Evolutionary conservation across 2,888 invertebrate genomes (phyloP), one percentile per base, ranked within the genome.

Genomic region (Diadromus collaris): DNA sequence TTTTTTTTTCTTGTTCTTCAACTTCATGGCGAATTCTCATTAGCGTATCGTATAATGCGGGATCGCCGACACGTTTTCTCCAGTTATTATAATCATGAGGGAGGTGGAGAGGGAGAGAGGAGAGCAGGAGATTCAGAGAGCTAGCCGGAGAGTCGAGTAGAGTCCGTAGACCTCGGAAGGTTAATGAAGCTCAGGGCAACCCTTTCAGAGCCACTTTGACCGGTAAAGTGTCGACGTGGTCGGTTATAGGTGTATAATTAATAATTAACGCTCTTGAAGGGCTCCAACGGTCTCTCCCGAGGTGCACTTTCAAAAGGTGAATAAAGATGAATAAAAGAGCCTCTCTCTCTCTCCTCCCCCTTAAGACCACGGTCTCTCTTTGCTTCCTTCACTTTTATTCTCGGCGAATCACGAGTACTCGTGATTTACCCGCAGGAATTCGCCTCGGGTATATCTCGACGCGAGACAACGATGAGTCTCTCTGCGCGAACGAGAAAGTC

Each of bases 161-260:
- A 29, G 56, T 51, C 51, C 21, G 65, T 29, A 60, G 34, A 60
- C 46, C 21, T 34, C 70, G 60, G 34, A 73, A 73, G 79, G 79
- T 79, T 79, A 79, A 79, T 76, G 76, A 79, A 79, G 73, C 76
- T 63, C 65, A 51, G 65, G 73, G 79, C 68, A 54, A 72, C 72
- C 79, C 76, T 79, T 76, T 70, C 64, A 34, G 21, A 76, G 65
- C 68, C 64, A 72, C 76, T 79, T 76, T 76, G 79, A 79, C 76
- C 51, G 64, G 69, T 69, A 73, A 76, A 73, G 79, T 76, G 79
- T 76, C 79, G 76, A 79, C 76, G 79, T 56, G 60, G 44, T 65
- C 73, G 76, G 79, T 79, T 79, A 79, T 79, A 65, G 76, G 76
- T 79, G 76, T 76, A 79, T 73, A 79, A 79, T 79, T 79, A 79